A percentile compares a stretch with the other conserved stretches of the same genome.
Evolutionary conservation across 2,113 vertebrate genomes (phyloP).

Genomic region (Notarius lentiginosus): DNA sequence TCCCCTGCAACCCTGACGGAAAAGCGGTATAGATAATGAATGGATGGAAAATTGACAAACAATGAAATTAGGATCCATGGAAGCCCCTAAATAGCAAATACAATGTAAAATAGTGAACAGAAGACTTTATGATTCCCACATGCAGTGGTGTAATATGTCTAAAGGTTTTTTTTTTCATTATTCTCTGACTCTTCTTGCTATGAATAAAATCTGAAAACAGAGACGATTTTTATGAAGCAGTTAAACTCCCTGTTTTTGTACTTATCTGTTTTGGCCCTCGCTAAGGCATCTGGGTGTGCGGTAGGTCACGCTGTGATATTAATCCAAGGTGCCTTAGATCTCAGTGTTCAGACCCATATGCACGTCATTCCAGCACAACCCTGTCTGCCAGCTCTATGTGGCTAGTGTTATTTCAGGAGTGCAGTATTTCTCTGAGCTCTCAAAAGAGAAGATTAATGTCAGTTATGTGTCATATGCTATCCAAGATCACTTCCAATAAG

Average conservation of each 20-base stretch:
- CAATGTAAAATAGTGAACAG: not conserved
- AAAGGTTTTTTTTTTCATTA: not conserved
- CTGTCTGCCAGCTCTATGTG: conserved; percentile 39
- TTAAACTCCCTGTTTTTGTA: conserved; percentile 25
- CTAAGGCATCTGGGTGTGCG: conserved; percentile 34
- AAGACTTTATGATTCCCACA: not conserved
- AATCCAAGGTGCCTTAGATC: conserved; percentile 41
- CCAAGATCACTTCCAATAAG: conserved; percentile 28
- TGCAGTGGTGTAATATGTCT: not conserved
- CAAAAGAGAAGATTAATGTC: conserved; percentile 40
- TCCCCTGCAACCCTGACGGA: no score
- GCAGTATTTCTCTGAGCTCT: conserved; percentile 39
- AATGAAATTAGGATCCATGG: not conserved
- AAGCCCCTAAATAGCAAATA: not conserved
- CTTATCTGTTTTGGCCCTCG: conserved; percentile 35
- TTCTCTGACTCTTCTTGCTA: not conserved
- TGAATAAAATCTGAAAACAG: conserved; percentile 19
- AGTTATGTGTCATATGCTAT: conserved; percentile 33
- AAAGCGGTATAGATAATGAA: no score
- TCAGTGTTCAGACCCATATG: conserved; percentile 35
- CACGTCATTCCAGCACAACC: conserved; percentile 23
- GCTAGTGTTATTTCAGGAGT: conserved; percentile 39
- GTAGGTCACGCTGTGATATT: conserved; percentile 38
- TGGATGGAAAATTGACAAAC: no score
- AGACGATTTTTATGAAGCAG: conserved; percentile 9